Percentiles rank a stretch among this genome's conserved stretches.
phyloP scores from a whole-genome alignment of 2,888 invertebrate genomes.

The Nomada fucata region DNA sequence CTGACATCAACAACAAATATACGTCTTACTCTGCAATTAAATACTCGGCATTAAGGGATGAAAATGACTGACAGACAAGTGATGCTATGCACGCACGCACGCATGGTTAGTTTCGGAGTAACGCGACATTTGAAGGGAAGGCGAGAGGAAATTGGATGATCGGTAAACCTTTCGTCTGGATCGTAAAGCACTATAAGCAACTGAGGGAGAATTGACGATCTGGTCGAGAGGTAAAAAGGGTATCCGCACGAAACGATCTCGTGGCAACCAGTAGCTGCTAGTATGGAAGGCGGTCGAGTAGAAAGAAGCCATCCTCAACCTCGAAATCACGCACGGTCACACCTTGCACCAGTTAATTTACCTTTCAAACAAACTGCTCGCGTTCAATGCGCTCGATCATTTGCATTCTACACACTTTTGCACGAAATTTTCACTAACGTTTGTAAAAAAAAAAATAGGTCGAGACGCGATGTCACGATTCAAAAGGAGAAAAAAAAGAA shows the following conservation, averaged over 20 bases:
- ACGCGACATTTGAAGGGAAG: conserved; percentile 1
- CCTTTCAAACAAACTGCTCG: background rate
- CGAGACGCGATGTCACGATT: conserved; percentile 21
- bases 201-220: conserved; percentile 5
- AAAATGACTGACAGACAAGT: conserved; percentile 17
- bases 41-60: background rate
- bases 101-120: background rate
- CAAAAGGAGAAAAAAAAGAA: background rate
- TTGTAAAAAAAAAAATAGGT: conserved; percentile 32
- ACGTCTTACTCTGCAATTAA: background rate
- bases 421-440: conserved; percentile 11
- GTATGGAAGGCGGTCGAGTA: conserved; percentile 47
- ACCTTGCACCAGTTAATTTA: conserved; percentile 27
- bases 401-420: conserved; percentile 10
- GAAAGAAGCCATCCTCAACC: conserved; percentile 46
- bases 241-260: conserved; percentile 23
- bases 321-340: conserved; percentile 36
- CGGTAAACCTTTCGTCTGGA: conserved; percentile 13
- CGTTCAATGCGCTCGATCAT: background rate
- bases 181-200: conserved; percentile 8
- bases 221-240: conserved; percentile 12
- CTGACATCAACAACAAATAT: background rate
- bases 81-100: background rate
- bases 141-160: background rate
- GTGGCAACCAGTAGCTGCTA: conserved; percentile 38